Percentiles rank a stretch among this genome's conserved stretches.
Conservation (phyloP, 2,888 invertebrate species). For the Gortyna flavago region DNA sequence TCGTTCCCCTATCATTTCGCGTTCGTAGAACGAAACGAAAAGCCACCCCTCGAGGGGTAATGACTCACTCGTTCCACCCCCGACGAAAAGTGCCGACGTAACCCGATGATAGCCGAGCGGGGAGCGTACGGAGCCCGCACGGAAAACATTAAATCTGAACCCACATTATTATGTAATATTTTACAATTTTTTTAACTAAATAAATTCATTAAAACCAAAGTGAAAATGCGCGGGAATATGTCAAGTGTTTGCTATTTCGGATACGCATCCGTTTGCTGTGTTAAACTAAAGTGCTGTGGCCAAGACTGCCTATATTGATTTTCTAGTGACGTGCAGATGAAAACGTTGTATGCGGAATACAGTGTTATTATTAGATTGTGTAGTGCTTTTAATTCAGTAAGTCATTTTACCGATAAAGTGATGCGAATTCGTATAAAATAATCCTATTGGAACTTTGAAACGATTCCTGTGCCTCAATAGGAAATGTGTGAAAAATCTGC, state of each 20-base stretch:
- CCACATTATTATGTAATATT: slow-evolving; percentile 85
- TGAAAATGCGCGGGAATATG: slow-evolving; percentile 64
- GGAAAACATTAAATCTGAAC: slow-evolving; percentile 82
- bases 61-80: slow-evolving; percentile 85
- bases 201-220: slow-evolving; percentile 52
- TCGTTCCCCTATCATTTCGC: slow-evolving; percentile 19
- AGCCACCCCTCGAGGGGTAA: slow-evolving; percentile 82
- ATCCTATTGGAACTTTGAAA: slow-evolving; percentile 17
- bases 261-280: slow-evolving; percentile 57
- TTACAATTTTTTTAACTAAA: slow-evolving; percentile 72
- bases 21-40: slow-evolving; percentile 81
- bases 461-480: slow-evolving; percentile 61
- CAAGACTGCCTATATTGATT: slow-evolving; percentile 81
- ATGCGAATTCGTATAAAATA: slow-evolving; percentile 12
- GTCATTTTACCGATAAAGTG: slow-evolving; percentile 30
- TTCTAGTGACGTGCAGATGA: slow-evolving; percentile 82
- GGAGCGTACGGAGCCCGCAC: slow-evolving; percentile 76
- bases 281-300: slow-evolving; percentile 56
- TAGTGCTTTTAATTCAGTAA: slow-evolving; percentile 70
- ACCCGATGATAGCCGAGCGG: slow-evolving; percentile 76
- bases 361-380: slow-evolving; percentile 83
- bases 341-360: slow-evolving; percentile 81
- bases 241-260: slow-evolving; percentile 50
- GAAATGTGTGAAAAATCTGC: slow-evolving; percentile 55
- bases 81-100: slow-evolving; percentile 74